phyloP scores from a whole-genome alignment of 2,113 vertebrate species.

The Numenius arquata region DNA sequence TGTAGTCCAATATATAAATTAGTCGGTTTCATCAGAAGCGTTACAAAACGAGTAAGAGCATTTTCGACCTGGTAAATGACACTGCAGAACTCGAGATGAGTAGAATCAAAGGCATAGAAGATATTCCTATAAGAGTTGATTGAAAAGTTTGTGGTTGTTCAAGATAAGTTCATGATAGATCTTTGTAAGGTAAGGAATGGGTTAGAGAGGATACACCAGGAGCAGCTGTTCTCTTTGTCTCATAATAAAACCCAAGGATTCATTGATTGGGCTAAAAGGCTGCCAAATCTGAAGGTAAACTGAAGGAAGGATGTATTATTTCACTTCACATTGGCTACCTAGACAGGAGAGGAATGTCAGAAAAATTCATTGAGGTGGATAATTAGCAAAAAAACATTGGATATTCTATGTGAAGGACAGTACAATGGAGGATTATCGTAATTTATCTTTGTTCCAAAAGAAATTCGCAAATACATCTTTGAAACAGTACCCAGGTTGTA shows the following conservation, averaged over 20 bases:
- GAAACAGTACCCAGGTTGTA: not conserved
- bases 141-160: not conserved
- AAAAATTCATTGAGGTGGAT: not conserved
- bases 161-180: not conserved
- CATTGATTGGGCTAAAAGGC: not conserved
- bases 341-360: not conserved
- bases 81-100: not conserved
- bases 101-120: not conserved
- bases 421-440: not conserved
- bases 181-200: not conserved
- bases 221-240: not conserved
- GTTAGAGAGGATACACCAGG: not conserved
- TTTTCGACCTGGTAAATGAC: not conserved
- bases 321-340: not conserved
- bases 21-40: not conserved
- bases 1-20: not conserved
- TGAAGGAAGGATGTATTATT: not conserved
- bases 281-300: not conserved
- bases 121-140: not conserved
- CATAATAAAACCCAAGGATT: not conserved
- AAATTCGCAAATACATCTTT: not conserved
- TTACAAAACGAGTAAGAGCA: not conserved
- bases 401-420: not conserved
- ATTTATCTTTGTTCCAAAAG: not conserved
- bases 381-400: not conserved